Base-by-base conservation (phyloP, 2,888 invertebrate genomes). In the Dusona sp. region DNA sequence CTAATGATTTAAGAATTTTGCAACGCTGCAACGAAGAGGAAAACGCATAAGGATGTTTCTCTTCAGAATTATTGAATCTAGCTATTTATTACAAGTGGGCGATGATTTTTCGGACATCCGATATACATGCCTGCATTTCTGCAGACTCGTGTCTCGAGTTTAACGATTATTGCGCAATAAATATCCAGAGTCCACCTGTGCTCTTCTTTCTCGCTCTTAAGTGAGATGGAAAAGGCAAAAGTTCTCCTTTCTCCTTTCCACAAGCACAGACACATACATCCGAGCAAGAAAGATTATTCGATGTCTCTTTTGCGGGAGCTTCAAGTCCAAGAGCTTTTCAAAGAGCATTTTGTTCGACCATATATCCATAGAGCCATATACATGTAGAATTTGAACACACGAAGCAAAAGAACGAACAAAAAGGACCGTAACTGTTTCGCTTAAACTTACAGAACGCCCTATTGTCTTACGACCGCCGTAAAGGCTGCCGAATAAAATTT, bases 391-490 rank as follows among this genome's bases (percentile, higher is more conserved):
- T 42, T 48, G 64, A 72, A 78, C 70, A 80, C 29, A 33, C 64
- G 25, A 78, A 61, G 74, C 81, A 67, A 75, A 78, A 70, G 80
- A 85, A 75, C 85, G 75, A 79, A 79, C 65, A 45, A 68, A 77
- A 86, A 86, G 86, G 87, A 90, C 88, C 84, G 88, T 88, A 89
- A 88, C 90, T 89, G 89, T 87, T 87, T 86, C 84, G 87, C 84
- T 90, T 91, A 90, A 91, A 90, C 90, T 88, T 89, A 90, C 91
- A 90, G 90, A 91, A 90, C 90, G 91, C 88, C 87, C 91, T 90
- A 92, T 93, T 92, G 92, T 93, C 92, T 93, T 92, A 92, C 91
- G 89, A 86, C 89, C 89, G 89, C 89, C 90, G 90, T 93, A 92
- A 92, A 92, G 85, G 89, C 83, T 88, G 89, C 87, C 89, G 90